Base-by-base conservation (phyloP, 2,113 vertebrate genomes). In the Bettongia penicillata region DNA sequence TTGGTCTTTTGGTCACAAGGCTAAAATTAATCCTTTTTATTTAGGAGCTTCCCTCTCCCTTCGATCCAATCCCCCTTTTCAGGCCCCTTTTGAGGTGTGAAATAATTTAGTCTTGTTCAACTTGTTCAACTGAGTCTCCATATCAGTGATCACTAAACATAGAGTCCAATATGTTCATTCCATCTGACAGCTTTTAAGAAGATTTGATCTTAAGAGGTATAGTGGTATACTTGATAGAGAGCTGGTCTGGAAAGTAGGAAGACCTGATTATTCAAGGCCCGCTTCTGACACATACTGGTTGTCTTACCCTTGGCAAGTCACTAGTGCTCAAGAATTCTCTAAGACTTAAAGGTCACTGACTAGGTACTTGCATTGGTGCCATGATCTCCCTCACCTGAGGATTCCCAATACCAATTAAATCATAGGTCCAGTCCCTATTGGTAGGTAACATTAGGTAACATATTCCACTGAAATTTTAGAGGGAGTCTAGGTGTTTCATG, bases 41-140 rank as follows among this genome's bases (percentile, higher is more conserved):
- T 23, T 94, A 68, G 92, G 94, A 91, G 89, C 61, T 93, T 12
- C 50, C 28, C 48, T 49, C 16, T 61, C 43, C 51, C 19, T 94
- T 24, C 50, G 14, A 4, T 12, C 49, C 50, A 14, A 4, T 12
- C 49, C 49, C 49, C 90, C 25, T 0, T 93, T 94, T 95, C 84
- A 94, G 3, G 57, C 51, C 49, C 49, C 48, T 0, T 93, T 94
- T 95, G 89, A 94, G 2, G 84, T 51, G 51, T 24, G 23, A 91
- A 37, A 48, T 51, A 95, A 0, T 95, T 97, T 92, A 97, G 96
- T 94, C 95, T 93, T 94, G 22, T 93, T 94, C 50, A 91, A 43
- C 95, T 93, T 94, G 22, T 93, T 94, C 50, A 91, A 43, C 91
- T 96, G 93, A 95, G 68, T 97, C 96, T 97, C 52, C 89, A n/a